Conservation (phyloP, 2,888 invertebrate species). For the Seira musarum region DNA sequence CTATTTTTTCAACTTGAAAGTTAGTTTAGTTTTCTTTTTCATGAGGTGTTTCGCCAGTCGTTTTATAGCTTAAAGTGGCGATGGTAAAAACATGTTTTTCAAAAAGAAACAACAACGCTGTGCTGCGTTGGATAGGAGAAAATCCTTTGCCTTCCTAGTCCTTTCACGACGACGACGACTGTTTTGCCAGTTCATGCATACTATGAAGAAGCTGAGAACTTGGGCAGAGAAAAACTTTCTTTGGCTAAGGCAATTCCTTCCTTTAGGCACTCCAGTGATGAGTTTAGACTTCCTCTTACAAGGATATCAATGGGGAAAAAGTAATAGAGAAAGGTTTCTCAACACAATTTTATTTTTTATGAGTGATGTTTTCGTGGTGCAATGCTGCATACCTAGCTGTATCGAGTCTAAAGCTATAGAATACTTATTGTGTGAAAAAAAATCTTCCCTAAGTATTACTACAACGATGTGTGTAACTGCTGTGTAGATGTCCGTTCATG, state of each 20-base stretch:
- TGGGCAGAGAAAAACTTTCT: neutral
- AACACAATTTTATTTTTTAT: neutral
- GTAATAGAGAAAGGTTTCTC: conserved; percentile 7
- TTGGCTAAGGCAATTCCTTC: conserved; percentile 13
- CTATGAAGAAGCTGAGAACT: conserved; percentile 1
- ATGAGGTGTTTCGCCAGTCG: conserved; percentile 12
- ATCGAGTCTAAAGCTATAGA: neutral
- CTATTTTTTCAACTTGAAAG: conserved; percentile 8
- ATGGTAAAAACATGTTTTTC: neutral
- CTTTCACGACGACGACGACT: no score
- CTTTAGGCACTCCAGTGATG: conserved; percentile 27
- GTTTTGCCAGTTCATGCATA: conserved; percentile 3
- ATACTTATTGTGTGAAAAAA: neutral
- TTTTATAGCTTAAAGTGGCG: conserved; percentile 8
- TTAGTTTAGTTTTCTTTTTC: conserved; percentile 7
- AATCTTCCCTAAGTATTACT: neutral
- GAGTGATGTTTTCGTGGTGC: conserved; percentile 11
- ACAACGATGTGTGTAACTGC: conserved; percentile 4
- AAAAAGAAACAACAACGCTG: neutral
- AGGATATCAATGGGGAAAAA: conserved; percentile 12
- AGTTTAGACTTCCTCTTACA: conserved; percentile 30
- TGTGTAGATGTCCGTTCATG: neutral
- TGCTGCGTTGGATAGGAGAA: neutral
- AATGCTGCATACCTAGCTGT: conserved; percentile 3
- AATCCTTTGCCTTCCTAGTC: neutral